Percentiles rank a stretch among this genome's conserved stretches.
Evolutionary conservation across 2,113 vertebrate genomes (phyloP).

Genomic region (Theristicus caerulescens): DNA sequence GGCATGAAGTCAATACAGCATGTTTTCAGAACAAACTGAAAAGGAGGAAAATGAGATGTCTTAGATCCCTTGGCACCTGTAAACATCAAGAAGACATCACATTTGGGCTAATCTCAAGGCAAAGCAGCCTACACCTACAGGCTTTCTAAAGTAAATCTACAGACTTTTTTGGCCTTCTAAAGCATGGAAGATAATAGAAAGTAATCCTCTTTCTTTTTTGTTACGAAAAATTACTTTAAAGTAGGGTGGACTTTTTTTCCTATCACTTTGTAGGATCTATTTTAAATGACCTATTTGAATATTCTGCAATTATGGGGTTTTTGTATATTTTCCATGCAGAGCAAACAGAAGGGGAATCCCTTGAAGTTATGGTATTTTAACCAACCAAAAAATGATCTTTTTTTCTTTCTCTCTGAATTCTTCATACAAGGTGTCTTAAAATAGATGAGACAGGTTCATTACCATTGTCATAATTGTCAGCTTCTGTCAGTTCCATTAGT

Average conservation of each 20-base stretch:
- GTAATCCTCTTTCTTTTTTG: not conserved
- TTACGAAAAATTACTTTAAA: not conserved
- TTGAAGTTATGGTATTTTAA: constrained; percentile 44
- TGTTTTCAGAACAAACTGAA: constrained; percentile 7
- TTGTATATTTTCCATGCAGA: constrained; percentile 15
- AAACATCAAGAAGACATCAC: constrained; percentile 33
- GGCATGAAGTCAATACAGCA: not conserved
- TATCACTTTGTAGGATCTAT: constrained; percentile 16
- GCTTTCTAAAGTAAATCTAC: not conserved
- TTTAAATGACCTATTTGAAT: constrained; percentile 50
- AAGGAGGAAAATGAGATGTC: not conserved
- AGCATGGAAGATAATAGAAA: not conserved
- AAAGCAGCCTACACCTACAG: constrained; percentile 11
- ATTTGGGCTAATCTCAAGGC: not conserved
- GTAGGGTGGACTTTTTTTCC: not conserved
- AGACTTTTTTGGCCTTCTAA: constrained; percentile 7
- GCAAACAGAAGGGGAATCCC: constrained; percentile 24
- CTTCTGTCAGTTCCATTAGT: constrained; percentile 23
- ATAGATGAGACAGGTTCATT: constrained; percentile 43
- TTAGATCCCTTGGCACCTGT: not conserved
- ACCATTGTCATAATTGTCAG: not conserved
- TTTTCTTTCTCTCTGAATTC: not conserved
- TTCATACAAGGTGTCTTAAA: constrained; percentile 15
- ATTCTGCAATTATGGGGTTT: constrained; percentile 40
- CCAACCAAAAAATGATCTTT: not conserved